Evolutionary conservation across 2,888 invertebrate genomes (phyloP), one percentile per base, ranked within the genome.

Genomic region (Rhorus exstirpatorius): DNA sequence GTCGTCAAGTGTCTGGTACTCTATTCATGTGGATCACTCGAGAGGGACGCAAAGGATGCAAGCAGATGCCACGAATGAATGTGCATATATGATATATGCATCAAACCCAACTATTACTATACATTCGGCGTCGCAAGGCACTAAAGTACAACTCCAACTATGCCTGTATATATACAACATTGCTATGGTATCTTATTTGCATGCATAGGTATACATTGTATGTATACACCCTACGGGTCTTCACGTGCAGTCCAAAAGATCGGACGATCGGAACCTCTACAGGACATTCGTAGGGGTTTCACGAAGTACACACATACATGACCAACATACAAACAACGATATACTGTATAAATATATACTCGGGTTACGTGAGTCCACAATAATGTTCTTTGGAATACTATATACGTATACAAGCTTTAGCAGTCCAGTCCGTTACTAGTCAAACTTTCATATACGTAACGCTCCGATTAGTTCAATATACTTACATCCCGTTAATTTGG

Each of bases 111-210:
- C 58, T 49, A 31, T 12, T 1, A 55, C 58, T 71, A 44, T 71
- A 19, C 51, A 71, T 58, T 58, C 70, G 41, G 44, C 70, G 58
- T 53, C n/a, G 31, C 68, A 41, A 70, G 21, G 55, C 21, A 51
- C 19, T 51, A 31, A 51, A 67, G 67, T 35, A 67, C 51, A 19
- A 31, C 26, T 7, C 1, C 14, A 14, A 17, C 17, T n/a, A n/a
- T n/a, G 49, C n/a, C 51, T 35, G 51, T 67, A 17, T 67, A 51
- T 67, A 67, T 51, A 19, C 41, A 12, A 67, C 67, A 51, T 38
- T 51, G 38, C 67, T 38, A n/a, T 35, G 17, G 65, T 19, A 67
- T 67, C 55, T 41, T 70, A 70, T 70, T 58, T 70, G 70, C 70
- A 55, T 70, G 55, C n/a, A n/a, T 26, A 55, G 55, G 14, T n/a